Base-by-base conservation (phyloP, 1,140 invertebrate genomes). In the Neuroterus valhalla region DNA sequence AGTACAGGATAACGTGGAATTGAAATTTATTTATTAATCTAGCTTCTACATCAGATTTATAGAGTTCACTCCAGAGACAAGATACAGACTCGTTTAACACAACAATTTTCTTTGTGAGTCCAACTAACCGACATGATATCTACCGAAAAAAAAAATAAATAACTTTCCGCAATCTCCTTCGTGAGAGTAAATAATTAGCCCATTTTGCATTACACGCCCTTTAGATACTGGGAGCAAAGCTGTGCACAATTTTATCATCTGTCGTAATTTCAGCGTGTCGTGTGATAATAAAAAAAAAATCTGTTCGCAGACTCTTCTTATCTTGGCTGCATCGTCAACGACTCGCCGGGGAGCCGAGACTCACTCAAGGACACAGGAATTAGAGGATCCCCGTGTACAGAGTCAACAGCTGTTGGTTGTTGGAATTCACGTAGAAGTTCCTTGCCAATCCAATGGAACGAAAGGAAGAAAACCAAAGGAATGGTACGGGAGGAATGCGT, bases 181-280 rank as follows among this genome's bases (percentile, higher is more conserved):
- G 23, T 62, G 55, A n/a, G 23, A 62, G 55, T 62, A 62, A 62
- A 62, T 62, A 62, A 62, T 62, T 62, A 62, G 55, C 55, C 55
- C 55, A 62, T 62, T 62, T 62, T 62, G 26, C 55, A 62, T 62
- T 62, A 62, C 55, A 62, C 55, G 55, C 55, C 55, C 55, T 62
- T 62, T 62, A 62, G 55, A 62, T 62, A 26, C 55, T 62, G 21
- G n/a, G 50, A 11, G 55, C 23, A 26, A 62, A 62, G 55, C 31
- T 62, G 55, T 62, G 55, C 23, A 62, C 23, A 62, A 62, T 62
- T 62, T 62, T 62, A 62, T 62, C 55, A 14, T 62, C 55, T 62
- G 14, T 62, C 55, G 55, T 62, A 62, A 62, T 62, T 62, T 62
- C 55, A 31, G 55, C 31, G 26, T 62, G 26, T 62, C 55, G 55